Evolutionary conservation across 2,888 invertebrate genomes (phyloP).

Genomic region (Ariolimax columbianus): DNA sequence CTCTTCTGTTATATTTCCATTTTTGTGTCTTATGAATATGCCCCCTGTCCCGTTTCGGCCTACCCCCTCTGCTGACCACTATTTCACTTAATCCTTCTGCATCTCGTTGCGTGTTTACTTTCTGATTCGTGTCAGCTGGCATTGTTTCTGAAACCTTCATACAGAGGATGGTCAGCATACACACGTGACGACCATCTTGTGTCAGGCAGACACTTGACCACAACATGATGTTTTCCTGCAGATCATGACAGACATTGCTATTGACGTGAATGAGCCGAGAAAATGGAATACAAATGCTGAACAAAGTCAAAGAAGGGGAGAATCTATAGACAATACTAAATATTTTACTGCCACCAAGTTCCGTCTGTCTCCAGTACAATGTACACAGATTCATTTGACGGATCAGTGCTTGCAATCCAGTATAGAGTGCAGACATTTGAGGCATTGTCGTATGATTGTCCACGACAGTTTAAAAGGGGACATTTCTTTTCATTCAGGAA

Average conservation of each 20-base stretch:
- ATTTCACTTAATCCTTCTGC: no score
- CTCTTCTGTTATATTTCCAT: no score
- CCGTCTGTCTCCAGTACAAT: not conserved
- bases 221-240: not conserved
- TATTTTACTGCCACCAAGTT: not conserved
- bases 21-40: no score
- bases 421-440: constrained; percentile 19
- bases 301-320: not conserved
- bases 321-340: not conserved
- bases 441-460: constrained; percentile 22
- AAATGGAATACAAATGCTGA: not conserved
- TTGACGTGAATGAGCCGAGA: not conserved
- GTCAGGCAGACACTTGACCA: not conserved
- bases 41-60: no score
- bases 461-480: not conserved
- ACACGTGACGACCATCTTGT: not conserved
- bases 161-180: not conserved
- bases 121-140: no score
- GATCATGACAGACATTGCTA: not conserved
- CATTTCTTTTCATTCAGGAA: not conserved
- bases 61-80: no score
- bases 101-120: no score
- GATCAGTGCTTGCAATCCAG: constrained; percentile 4
- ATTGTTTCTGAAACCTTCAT: not conserved
- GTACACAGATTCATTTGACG: not conserved